These are phyloP conservation scores for Alviniconcha strummeri DNA, from an alignment of 2,888 invertebrate genomes.

Conservation along the genomic window DNA sequence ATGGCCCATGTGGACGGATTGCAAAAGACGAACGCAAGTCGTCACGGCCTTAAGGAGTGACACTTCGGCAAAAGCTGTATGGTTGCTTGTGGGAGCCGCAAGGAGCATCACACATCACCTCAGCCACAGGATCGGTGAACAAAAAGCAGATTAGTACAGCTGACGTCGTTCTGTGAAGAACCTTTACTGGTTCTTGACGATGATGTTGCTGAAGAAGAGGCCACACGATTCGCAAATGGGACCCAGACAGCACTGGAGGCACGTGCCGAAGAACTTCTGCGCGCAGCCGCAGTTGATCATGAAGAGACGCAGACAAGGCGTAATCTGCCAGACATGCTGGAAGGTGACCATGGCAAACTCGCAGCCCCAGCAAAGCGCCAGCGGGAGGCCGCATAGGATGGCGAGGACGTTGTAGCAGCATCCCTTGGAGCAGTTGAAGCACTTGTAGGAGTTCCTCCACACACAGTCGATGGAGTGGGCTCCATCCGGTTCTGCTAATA, in stretches of 20 bases:
- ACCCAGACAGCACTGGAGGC: slow-evolving; percentile 75
- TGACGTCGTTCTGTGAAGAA: too few species aligned
- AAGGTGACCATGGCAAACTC: slow-evolving; percentile 76
- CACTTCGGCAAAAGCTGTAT: too few species aligned
- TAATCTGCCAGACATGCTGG: slow-evolving; percentile 83
- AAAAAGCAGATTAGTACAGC: too few species aligned
- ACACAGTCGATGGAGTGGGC: slow-evolving; percentile 79
- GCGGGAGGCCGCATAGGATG: slow-evolving; percentile 81
- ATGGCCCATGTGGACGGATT: too few species aligned
- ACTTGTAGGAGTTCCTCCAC: slow-evolving; percentile 80
- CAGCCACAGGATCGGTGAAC: too few species aligned
- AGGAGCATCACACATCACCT: too few species aligned
- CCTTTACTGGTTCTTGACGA: slow-evolving; percentile 45
- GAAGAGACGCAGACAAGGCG: slow-evolving; percentile 80
- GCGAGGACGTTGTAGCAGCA: slow-evolving; percentile 83
- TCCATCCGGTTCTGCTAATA: slow-evolving; percentile 62
- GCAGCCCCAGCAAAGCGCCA: slow-evolving; percentile 78
- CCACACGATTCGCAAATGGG: slow-evolving; percentile 56
- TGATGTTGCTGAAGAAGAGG: slow-evolving; percentile 59
- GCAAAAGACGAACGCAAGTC: too few species aligned
- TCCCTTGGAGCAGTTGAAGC: slow-evolving; percentile 81
- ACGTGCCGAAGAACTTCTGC: slow-evolving; percentile 72
- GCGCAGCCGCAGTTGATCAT: slow-evolving; percentile 76
- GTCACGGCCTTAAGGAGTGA: too few species aligned
- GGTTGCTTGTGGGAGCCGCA: too few species aligned